Percentiles rank a stretch among this genome's conserved stretches.
Conservation (phyloP, 2,888 invertebrate genomes). For the Hedychridium roseum region DNA sequence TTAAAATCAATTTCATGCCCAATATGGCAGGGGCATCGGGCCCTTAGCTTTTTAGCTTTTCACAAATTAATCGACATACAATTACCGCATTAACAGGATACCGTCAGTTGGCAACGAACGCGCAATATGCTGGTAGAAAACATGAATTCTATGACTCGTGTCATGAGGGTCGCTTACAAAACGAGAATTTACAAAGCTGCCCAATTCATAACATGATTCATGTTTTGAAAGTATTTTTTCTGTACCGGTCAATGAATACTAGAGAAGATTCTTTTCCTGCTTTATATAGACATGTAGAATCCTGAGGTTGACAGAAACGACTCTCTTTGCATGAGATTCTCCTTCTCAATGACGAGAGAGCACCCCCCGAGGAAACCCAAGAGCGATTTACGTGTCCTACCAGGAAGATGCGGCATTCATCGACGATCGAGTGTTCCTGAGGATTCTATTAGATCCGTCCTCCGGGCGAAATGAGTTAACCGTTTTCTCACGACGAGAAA, state of each 20-base stretch:
- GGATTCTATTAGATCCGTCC: slow-evolving; percentile 24
- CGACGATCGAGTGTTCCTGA: slow-evolving; percentile 21
- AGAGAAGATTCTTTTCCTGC: background rate
- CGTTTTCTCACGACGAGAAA: slow-evolving; percentile 11
- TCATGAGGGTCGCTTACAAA: background rate
- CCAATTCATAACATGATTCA: background rate
- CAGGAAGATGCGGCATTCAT: slow-evolving; percentile 20
- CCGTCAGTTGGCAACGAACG: slow-evolving; percentile 40
- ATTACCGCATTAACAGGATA: slow-evolving; percentile 48
- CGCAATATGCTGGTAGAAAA: slow-evolving; percentile 33
- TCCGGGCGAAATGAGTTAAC: slow-evolving; percentile 16
- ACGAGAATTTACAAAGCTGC: background rate
- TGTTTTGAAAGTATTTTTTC: background rate
- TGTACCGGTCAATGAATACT: background rate
- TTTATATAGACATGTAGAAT: background rate
- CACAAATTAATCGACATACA: slow-evolving; percentile 52
- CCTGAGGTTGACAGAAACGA: background rate
- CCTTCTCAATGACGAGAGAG: slow-evolving; percentile 2
- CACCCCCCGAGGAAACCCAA: slow-evolving; percentile 18
- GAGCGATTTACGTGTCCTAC: slow-evolving; percentile 19
- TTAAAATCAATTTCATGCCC: slow-evolving; percentile 40
- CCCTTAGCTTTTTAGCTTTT: slow-evolving; percentile 43
- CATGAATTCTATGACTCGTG: background rate
- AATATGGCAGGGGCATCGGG: slow-evolving; percentile 24
- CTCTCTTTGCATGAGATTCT: background rate